Evolutionary conservation across 2,888 invertebrate genomes (phyloP).

Genomic region (Drosophila sordidapex): DNA sequence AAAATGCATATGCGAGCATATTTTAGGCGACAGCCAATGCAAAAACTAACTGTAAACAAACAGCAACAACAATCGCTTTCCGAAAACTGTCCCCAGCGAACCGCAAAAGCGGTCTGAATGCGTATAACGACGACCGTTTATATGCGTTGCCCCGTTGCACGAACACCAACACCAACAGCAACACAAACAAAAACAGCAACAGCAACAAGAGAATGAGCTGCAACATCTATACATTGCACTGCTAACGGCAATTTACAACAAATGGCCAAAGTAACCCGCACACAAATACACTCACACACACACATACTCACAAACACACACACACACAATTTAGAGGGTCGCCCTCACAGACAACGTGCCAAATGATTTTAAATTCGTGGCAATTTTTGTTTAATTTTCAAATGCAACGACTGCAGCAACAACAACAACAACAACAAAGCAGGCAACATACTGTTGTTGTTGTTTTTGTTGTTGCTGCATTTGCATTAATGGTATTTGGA

Average conservation of each 20-base stretch:
- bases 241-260: conserved; percentile 63
- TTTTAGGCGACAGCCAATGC: conserved; percentile 68
- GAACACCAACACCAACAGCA: conserved; percentile 31
- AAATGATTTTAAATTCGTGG: conserved; percentile 78
- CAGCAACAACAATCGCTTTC: conserved; percentile 25
- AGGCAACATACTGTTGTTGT: conserved; percentile 10
- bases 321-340: conserved; percentile 8
- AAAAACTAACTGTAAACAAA: conserved; percentile 43
- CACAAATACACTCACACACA: neutral
- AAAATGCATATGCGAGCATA: conserved; percentile 72
- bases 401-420: conserved; percentile 49
- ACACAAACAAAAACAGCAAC: conserved; percentile 7
- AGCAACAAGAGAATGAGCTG: conserved; percentile 3
- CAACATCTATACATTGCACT: conserved; percentile 20
- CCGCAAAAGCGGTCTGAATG: conserved; percentile 47
- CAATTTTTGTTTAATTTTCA: conserved; percentile 60
- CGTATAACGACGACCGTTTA: conserved; percentile 63
- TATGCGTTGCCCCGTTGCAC: conserved; percentile 41
- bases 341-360: conserved; percentile 22
- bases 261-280: conserved; percentile 61
- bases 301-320: neutral
- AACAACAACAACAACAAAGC: neutral
- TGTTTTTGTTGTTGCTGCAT: conserved; percentile 34
- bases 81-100: conserved; percentile 40
- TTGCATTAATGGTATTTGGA: conserved; percentile 74